These are phyloP conservation scores for Eulithis prunata DNA, from an alignment of 2,888 invertebrate genomes.

Conservation along the genomic window DNA sequence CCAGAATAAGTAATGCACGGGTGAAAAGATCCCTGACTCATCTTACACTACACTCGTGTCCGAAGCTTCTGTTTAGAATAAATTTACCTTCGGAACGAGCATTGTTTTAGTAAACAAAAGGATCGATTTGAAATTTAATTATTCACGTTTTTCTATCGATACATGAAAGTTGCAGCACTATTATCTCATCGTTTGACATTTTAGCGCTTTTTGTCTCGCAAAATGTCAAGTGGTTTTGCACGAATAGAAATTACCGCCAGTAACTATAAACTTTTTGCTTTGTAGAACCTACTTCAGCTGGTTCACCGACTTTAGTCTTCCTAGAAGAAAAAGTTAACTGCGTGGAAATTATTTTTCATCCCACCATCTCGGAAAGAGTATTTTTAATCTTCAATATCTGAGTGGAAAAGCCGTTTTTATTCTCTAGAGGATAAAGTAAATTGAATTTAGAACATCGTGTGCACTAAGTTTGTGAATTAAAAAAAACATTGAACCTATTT, in stretches of 20 bases:
- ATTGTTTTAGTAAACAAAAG: slow-evolving; percentile 57
- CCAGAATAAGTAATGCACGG: slow-evolving; percentile 73
- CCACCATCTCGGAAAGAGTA: too few species aligned
- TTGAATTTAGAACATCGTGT: too few species aligned
- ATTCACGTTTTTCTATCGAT: slow-evolving; percentile 35
- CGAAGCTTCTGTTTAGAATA: slow-evolving; percentile 73
- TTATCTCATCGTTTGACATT: slow-evolving; percentile 20
- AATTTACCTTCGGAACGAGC: slow-evolving; percentile 68
- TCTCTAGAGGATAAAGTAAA: too few species aligned
- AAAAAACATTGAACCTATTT: too few species aligned
- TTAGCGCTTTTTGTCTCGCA: neutral
- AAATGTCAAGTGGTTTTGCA: slow-evolving; percentile 6
- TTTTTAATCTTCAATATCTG: too few species aligned
- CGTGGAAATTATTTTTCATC: too few species aligned
- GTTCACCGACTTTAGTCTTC: neutral
- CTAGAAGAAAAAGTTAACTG: neutral
- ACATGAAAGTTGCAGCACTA: slow-evolving; percentile 24
- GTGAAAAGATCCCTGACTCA: slow-evolving; percentile 80
- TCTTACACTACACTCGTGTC: slow-evolving; percentile 60
- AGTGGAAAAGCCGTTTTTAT: too few species aligned
- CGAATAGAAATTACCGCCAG: neutral
- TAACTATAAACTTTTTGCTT: neutral
- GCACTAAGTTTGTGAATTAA: too few species aligned
- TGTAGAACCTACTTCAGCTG: neutral
- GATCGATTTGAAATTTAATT: slow-evolving; percentile 44